Conservation (phyloP, 2,888 invertebrate species). For the Camptogramma bilineatum region DNA sequence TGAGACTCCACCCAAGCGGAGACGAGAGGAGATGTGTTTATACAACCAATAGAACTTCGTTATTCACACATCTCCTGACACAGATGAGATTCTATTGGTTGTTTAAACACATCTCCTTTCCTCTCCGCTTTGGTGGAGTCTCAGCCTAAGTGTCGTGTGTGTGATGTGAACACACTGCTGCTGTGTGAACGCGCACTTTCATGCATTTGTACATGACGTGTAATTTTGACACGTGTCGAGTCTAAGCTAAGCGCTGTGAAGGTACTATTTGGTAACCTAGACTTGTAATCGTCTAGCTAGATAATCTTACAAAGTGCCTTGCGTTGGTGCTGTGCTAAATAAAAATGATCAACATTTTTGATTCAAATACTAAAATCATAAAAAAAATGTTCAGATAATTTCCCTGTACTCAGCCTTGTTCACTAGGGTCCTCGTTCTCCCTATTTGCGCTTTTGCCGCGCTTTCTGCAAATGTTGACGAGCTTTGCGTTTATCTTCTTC, state of each 20-base stretch:
- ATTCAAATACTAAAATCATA: background rate
- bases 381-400: background rate
- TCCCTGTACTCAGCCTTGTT: conserved; percentile 47
- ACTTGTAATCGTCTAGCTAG: background rate
- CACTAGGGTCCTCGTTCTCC: conserved; percentile 68
- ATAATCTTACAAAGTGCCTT: background rate
- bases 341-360: conserved; percentile 2
- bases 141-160: too few species aligned
- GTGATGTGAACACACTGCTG: too few species aligned
- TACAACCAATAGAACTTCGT: too few species aligned
- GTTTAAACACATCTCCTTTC: too few species aligned
- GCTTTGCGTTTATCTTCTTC: conserved; percentile 75
- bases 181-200: background rate
- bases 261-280: background rate
- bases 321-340: background rate
- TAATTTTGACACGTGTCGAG: background rate
- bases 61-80: too few species aligned
- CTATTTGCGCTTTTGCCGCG: conserved; percentile 68
- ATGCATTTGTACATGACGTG: background rate
- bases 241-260: background rate
- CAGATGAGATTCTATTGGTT: too few species aligned
- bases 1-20: too few species aligned
- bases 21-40: too few species aligned
- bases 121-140: too few species aligned
- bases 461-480: conserved; percentile 77